phyloP scores from a whole-genome alignment of 2,113 vertebrate genomes.

The Henicopernis longicauda region DNA sequence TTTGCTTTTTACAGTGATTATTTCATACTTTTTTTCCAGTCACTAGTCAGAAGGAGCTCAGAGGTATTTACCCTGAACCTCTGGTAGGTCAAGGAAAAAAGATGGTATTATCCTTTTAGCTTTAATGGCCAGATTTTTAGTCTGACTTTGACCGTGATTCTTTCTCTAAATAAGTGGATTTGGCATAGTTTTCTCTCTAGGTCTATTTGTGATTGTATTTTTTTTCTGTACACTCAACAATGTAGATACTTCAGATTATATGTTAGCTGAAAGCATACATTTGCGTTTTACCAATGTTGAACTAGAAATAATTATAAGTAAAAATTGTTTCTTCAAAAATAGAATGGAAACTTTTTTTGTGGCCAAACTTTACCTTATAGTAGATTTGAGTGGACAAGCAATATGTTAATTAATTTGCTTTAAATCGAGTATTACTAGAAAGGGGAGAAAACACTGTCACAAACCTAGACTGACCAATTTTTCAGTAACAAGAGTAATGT shows the following conservation, averaged over 20 bases:
- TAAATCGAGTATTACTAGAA: not conserved
- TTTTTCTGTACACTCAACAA: not conserved
- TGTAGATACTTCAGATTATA: not conserved
- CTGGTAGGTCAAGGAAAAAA: not conserved
- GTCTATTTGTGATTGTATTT: not conserved
- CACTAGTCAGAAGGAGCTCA: not conserved
- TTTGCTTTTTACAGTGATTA: not conserved
- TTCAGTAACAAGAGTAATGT: slow-evolving; percentile 24
- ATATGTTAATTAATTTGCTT: not conserved
- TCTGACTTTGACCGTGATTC: not conserved
- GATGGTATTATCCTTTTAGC: not conserved
- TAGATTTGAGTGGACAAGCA: not conserved
- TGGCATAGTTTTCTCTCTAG: not conserved
- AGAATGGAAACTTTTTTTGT: not conserved
- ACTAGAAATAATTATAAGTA: not conserved
- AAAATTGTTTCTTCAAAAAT: not conserved
- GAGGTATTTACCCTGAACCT: not conserved
- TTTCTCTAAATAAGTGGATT: not conserved
- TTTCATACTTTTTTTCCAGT: not conserved
- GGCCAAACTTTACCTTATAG: not conserved
- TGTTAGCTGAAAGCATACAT: not conserved
- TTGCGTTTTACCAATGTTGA: not conserved
- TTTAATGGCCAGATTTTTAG: not conserved
- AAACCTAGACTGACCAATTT: not conserved
- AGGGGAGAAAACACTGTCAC: not conserved